Percentiles rank a stretch among this genome's conserved stretches.
phyloP scores from a whole-genome alignment of 2,797 vertebrate species.

The Hypotaenidia philippensis region DNA sequence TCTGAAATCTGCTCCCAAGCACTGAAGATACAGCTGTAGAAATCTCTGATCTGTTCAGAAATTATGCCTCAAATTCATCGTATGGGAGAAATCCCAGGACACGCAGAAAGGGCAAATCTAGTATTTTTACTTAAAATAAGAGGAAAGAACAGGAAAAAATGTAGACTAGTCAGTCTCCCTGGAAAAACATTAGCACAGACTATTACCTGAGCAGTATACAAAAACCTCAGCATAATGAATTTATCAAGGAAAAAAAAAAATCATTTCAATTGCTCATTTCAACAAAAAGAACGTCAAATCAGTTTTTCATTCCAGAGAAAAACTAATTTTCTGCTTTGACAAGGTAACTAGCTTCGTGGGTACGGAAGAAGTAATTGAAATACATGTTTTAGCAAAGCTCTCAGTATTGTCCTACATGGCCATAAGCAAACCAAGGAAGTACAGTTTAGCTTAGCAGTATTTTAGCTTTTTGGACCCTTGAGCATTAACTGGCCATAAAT shows the following conservation, averaged over 20 bases:
- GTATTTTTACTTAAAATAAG: background rate
- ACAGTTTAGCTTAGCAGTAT: background rate
- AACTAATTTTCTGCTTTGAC: background rate
- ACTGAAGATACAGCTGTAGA: background rate
- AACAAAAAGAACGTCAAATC: background rate
- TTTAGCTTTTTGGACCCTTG: background rate
- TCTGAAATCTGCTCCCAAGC: background rate
- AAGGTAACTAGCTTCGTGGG: background rate
- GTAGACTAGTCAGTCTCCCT: background rate
- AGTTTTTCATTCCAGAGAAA: background rate
- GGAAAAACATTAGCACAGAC: background rate
- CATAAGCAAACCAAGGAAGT: background rate
- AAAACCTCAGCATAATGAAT: background rate
- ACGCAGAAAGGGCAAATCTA: background rate
- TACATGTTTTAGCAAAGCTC: background rate
- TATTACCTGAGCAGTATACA: background rate
- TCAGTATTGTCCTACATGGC: background rate
- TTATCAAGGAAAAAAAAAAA: background rate
- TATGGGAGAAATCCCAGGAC: background rate
- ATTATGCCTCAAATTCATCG: background rate
- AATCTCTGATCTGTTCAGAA: constrained; percentile 19
- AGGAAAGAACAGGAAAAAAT: background rate
- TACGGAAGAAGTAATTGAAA: background rate
- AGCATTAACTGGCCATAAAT: background rate
- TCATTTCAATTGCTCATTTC: background rate